Percentiles rank a stretch among this genome's conserved stretches.
Evolutionary conservation across 2,797 vertebrate species (phyloP).

Genomic region (Eutrigla gurnardus): DNA sequence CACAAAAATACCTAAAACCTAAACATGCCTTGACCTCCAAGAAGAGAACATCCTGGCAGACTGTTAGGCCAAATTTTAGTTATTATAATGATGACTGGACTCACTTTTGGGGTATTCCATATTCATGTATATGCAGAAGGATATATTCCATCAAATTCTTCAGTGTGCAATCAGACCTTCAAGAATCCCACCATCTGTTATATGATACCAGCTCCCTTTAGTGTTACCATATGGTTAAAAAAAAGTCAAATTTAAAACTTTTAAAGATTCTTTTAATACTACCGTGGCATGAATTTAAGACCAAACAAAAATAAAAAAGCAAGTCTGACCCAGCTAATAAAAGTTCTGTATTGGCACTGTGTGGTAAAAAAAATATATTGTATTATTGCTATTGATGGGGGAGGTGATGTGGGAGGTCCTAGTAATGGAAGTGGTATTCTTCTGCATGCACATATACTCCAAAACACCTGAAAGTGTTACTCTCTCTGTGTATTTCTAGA

Average conservation of each 20-base stretch:
- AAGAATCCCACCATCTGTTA: conserved; percentile 15
- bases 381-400: too few species aligned
- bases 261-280: background rate
- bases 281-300: conserved; percentile 8
- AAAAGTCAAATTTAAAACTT: conserved; percentile 16
- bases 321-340: background rate
- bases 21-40: conserved; percentile 12
- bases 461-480: too few species aligned
- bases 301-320: background rate
- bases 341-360: background rate
- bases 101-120: conserved; percentile 20
- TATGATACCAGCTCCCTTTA: conserved; percentile 5
- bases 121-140: conserved; percentile 4
- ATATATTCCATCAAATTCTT: conserved; percentile 7
- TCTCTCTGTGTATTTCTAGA: too few species aligned
- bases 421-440: too few species aligned
- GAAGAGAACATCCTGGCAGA: conserved; percentile 2
- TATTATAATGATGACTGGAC: conserved; percentile 26
- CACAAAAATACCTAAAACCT: background rate
- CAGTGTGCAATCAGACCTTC: background rate
- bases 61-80: conserved; percentile 34
- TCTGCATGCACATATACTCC: too few species aligned
- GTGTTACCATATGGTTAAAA: conserved; percentile 5
- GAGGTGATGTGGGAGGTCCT: too few species aligned
- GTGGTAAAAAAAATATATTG: too few species aligned